Percentiles rank a stretch among this genome's conserved stretches.
Conservation (phyloP, 2,797 vertebrate genomes). For the Scyliorhinus canicula region DNA sequence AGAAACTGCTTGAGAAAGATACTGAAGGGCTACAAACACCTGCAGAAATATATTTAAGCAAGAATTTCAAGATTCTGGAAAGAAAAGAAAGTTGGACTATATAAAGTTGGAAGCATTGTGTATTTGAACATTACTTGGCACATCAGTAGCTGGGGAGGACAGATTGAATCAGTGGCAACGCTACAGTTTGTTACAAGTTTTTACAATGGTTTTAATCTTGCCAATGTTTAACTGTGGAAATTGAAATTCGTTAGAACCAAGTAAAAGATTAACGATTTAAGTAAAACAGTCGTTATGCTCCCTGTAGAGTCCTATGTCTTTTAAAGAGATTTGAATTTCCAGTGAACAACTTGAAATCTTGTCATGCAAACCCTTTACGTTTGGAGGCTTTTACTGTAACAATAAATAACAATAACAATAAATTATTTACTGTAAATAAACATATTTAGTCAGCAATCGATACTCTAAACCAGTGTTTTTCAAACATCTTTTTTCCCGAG, state of each 20-base stretch:
- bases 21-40: background rate
- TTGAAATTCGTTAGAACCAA: background rate
- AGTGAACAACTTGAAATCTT: background rate
- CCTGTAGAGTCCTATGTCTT: background rate
- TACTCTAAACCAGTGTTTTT: background rate
- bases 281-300: background rate
- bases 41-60: background rate
- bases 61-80: background rate
- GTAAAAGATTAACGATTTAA: background rate
- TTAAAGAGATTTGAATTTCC: background rate
- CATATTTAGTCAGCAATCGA: background rate
- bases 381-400: background rate
- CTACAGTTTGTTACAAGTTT: background rate
- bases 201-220: background rate
- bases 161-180: background rate
- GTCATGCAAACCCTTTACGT: background rate
- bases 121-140: background rate
- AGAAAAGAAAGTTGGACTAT: too few relatives aligned
- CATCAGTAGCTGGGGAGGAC: background rate
- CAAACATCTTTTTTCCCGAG: too few relatives aligned
- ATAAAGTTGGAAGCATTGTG: too few relatives aligned
- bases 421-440: too few relatives aligned
- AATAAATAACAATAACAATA: too few relatives aligned
- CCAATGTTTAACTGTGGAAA: background rate
- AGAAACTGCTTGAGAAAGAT: background rate